phyloP scores from a whole-genome alignment of 23 tunicate genomes.

The Trididemnum nubilum region DNA sequence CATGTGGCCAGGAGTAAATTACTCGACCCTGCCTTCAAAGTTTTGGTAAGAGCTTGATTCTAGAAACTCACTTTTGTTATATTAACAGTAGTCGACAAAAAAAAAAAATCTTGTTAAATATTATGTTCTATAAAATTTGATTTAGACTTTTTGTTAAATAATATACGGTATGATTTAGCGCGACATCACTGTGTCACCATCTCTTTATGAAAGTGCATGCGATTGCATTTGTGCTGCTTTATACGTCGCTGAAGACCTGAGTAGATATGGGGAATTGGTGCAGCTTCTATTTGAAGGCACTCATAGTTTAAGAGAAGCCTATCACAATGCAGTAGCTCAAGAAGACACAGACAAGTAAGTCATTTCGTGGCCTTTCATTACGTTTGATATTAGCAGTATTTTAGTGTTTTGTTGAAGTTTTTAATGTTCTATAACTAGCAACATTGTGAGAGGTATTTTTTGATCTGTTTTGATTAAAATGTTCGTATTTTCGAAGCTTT shows the following conservation, averaged over 20 bases:
- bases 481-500: too few species aligned
- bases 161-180: too few species aligned
- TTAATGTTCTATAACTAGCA: not conserved
- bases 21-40: constrained; percentile 72
- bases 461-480: too few species aligned
- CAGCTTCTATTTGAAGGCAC: constrained; percentile 53
- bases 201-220: constrained; percentile 76
- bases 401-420: not conserved
- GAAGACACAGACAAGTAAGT: constrained; percentile 93
- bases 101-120: too few species aligned
- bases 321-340: constrained; percentile 76
- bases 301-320: constrained; percentile 52
- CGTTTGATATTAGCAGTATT: not conserved
- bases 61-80: too few species aligned
- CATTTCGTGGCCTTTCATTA: not conserved
- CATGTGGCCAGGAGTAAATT: constrained; percentile 87
- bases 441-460: too few species aligned
- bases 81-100: too few species aligned
- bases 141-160: too few species aligned
- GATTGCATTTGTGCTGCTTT: constrained; percentile 89
- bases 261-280: constrained; percentile 51
- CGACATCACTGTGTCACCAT: constrained; percentile 50
- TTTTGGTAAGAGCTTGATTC: constrained; percentile 87
- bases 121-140: too few species aligned
- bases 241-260: constrained; percentile 59